Evolutionary conservation across 1,140 invertebrate species (phyloP).

Genomic region (Dreissena rostriformis): DNA sequence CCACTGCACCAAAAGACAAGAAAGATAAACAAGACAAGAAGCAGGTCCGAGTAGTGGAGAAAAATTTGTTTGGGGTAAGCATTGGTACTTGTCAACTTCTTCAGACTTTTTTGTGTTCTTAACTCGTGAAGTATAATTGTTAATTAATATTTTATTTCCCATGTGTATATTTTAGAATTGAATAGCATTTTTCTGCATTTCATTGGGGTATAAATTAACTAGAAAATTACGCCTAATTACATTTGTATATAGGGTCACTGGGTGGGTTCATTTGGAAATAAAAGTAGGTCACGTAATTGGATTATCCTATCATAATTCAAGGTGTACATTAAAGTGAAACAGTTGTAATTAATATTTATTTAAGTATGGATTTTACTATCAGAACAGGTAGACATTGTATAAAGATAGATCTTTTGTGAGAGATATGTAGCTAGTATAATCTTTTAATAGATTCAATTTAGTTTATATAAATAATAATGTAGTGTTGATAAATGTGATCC

Average conservation of each 20-base stretch:
- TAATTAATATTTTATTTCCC: neutral
- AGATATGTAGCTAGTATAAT: neutral
- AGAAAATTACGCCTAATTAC: neutral
- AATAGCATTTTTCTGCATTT: neutral
- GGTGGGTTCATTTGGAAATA: too few relatives aligned
- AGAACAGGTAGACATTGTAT: neutral
- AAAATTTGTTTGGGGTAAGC: conserved; percentile 4
- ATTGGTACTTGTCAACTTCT: neutral
- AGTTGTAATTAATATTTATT: neutral
- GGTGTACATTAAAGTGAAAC: too few relatives aligned
- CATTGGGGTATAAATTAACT: neutral
- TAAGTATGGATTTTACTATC: neutral
- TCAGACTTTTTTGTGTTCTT: neutral
- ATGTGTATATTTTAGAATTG: neutral
- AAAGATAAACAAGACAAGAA: neutral
- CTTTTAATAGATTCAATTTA: neutral
- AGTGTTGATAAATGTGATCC: neutral
- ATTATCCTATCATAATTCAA: too few relatives aligned
- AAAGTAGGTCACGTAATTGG: too few relatives aligned
- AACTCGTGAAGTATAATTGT: neutral
- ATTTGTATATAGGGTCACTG: too few relatives aligned
- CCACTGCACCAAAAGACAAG: neutral
- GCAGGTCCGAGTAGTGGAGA: neutral
- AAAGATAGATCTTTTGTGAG: neutral
- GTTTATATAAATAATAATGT: neutral